Base-by-base conservation (phyloP, 2,888 invertebrate genomes). In the Agrochola macilenta region DNA sequence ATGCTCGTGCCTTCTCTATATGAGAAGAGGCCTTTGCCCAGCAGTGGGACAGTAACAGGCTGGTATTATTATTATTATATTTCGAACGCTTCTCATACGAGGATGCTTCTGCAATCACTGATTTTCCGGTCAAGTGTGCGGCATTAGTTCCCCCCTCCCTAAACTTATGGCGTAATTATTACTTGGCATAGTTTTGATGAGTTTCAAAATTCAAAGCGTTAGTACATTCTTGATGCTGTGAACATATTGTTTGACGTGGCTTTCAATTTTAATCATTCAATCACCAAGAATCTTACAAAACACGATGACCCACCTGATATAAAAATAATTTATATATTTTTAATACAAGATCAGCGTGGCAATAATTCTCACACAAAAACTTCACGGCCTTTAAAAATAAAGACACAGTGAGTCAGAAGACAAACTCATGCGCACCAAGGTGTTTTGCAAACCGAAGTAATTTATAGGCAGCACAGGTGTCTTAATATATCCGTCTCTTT, bases 321-420 rank as follows among this genome's bases (percentile, higher is more conserved):
- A 60, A 69, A 69, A 79, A 71, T 60, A 79, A 26, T 79, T 46
- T 9, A 30, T 61, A 43, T 52, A 61, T 52, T 68, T 80, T 54
- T 39, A 84, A 63, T 63, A 60, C 52, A 80, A 69, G 52, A 71
- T 57, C 66, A 54, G 46, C 71, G 60, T 74, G 14, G 52, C 83
- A 74, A 76, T 71, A 83, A 82, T 77, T 85, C 77, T 63, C 78
- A 68, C 70, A 64, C n/a, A 79, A 83, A 83, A 85, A 78, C 72
- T 30, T 63, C 69, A 74, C 61, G 78, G 83, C 43, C 69, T 63
- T 81, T 74, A 69, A 52, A 70, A 78, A 74, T 70, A 82, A 61
- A 72, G n/a, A 49, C 43, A 76, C 73, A 39, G 61, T 82, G 86
- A 83, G 52, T 82, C 76, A 77, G 46, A 71, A 54, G 12, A 39